Conservation (phyloP, 2,797 vertebrate species). For the Denticeps clupeoides region DNA sequence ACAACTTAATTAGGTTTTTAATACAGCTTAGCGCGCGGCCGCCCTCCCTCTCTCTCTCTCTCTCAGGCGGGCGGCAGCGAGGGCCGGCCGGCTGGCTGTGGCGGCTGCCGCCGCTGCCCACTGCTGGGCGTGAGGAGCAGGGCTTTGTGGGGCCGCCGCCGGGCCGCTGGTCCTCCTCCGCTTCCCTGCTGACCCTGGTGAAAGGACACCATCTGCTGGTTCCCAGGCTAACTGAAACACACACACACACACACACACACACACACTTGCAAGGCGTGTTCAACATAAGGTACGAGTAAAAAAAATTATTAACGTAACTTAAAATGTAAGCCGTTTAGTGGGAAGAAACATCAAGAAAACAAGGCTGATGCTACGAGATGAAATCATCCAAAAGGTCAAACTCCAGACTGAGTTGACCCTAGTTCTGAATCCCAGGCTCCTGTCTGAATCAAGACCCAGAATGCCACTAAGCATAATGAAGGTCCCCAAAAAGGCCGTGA, state of each 20-base stretch:
- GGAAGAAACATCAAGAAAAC: too few relatives aligned
- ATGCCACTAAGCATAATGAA: too few relatives aligned
- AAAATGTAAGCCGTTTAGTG: too few relatives aligned
- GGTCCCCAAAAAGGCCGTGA: too few relatives aligned
- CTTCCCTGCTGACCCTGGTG: constrained; percentile 66
- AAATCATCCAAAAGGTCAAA: too few relatives aligned
- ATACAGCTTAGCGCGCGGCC: constrained; percentile 78
- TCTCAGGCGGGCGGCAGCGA: too few relatives aligned
- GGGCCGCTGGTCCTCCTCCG: constrained; percentile 24
- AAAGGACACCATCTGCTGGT: constrained; percentile 88
- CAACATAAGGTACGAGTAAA: too few relatives aligned
- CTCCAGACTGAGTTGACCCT: too few relatives aligned
- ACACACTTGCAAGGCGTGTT: constrained; percentile 14
- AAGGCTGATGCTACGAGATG: too few relatives aligned
- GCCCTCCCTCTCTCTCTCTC: constrained; percentile 33
- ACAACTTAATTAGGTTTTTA: constrained; percentile 91
- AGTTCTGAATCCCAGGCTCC: too few relatives aligned
- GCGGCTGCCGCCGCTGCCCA: constrained; percentile 25
- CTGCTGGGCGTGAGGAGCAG: constrained; percentile 32
- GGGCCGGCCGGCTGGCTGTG: neutral
- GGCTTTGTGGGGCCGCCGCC: constrained; percentile 6
- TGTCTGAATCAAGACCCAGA: too few relatives aligned
- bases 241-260: neutral
- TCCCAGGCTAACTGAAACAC: constrained; percentile 55
- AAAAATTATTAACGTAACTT: too few relatives aligned